Evolutionary conservation across 1,140 invertebrate species (phyloP).

Genomic region (Drosophila watanabei): DNA sequence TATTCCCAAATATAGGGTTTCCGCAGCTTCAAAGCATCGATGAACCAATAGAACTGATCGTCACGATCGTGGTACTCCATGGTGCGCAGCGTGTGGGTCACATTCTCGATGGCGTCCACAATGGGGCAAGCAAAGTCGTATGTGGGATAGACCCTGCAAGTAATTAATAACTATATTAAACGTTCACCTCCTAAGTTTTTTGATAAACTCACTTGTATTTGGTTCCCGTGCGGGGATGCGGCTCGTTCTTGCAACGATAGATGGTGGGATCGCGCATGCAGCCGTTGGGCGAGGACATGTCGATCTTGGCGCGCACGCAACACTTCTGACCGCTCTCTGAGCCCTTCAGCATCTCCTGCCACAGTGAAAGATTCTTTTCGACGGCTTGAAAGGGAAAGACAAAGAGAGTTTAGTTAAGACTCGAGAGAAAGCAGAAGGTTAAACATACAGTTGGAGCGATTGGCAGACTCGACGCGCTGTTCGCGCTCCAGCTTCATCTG

Average conservation of each 20-base stretch:
- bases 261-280: slow-evolving; percentile 99
- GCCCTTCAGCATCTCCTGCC: slow-evolving; percentile 98
- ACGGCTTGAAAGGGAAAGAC: slow-evolving; percentile 87
- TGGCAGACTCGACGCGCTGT: slow-evolving; percentile 93
- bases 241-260: slow-evolving; percentile 98
- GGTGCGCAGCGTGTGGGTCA: slow-evolving; percentile 98
- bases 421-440: neutral
- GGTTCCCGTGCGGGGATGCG: slow-evolving; percentile 95
- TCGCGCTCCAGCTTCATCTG: slow-evolving; percentile 98
- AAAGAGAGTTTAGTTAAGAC: neutral
- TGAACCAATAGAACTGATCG: slow-evolving; percentile 99
- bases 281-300: slow-evolving; percentile 98
- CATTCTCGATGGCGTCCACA: slow-evolving; percentile 98
- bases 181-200: neutral
- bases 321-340: slow-evolving; percentile 92
- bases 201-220: slow-evolving; percentile 95
- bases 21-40: slow-evolving; percentile 93
- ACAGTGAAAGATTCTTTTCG: slow-evolving; percentile 95
- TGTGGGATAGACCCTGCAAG: slow-evolving; percentile 97
- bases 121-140: slow-evolving; percentile 99
- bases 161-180: slow-evolving; percentile 19
- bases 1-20: slow-evolving; percentile 99
- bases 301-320: slow-evolving; percentile 98
- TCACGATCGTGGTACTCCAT: slow-evolving; percentile 99
- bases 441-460: slow-evolving; percentile 93